Evolutionary conservation across 2,113 vertebrate genomes (phyloP).

Genomic region (Ceyx margarethae): DNA sequence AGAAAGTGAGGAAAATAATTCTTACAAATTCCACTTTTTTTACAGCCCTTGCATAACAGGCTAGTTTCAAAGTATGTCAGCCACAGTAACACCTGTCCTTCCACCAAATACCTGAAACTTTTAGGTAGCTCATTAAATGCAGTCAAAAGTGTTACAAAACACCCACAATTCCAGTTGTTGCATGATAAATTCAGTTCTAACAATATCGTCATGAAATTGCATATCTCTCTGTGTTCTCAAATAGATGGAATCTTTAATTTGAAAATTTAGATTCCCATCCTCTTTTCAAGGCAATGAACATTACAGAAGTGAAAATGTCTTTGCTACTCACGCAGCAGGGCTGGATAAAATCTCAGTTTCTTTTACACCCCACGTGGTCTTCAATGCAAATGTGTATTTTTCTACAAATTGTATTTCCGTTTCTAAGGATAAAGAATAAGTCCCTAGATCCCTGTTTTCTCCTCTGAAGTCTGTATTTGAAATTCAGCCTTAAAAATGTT

Average conservation of each 20-base stretch:
- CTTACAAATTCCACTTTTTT: background rate
- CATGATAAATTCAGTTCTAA: background rate
- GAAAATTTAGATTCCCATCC: background rate
- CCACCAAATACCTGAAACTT: background rate
- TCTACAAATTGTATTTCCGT: background rate
- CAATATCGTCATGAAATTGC: background rate
- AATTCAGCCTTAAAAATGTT: background rate
- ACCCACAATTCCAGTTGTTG: background rate
- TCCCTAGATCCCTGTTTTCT: background rate
- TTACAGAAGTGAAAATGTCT: background rate
- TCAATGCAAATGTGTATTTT: background rate
- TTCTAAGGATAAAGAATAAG: background rate
- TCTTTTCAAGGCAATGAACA: background rate
- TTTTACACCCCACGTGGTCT: background rate
- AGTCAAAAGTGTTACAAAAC: background rate
- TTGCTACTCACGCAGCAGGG: background rate
- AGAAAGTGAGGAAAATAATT: background rate
- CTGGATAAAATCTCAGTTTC: background rate
- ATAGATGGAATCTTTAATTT: background rate
- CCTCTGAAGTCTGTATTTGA: background rate
- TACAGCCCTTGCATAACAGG: background rate
- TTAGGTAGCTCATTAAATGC: background rate
- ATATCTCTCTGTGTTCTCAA: background rate
- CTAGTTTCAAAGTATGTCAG: background rate
- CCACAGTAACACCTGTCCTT: background rate